Evolutionary conservation across 1,140 invertebrate species (phyloP), one percentile per base, ranked within the genome.

Genomic region (Potamilus streckersoni): DNA sequence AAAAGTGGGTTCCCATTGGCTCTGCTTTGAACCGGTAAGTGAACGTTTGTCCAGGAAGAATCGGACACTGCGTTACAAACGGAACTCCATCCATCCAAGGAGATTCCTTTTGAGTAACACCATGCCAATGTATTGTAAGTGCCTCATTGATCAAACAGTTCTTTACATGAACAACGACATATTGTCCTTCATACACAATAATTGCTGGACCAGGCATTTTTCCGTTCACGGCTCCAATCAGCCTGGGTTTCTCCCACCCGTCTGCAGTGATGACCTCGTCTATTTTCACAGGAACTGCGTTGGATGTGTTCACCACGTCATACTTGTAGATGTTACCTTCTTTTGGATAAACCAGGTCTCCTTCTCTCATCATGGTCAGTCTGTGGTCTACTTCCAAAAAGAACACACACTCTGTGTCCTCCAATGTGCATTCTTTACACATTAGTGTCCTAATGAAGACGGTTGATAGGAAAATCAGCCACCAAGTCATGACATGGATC

Each of bases 21-120:
- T 78, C 60, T 0, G 85, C 86, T 58, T 70, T 75, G 62, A 89
- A 96, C 89, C 94, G 93, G 84, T 97, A 96, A 82, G 94, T 94
- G 89, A 97, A 97, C 0, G 93, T 94, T 83, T 95, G 94, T 82
- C 94, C 94, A 85, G 95, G 93, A 74, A 92, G 91, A 82, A 97
- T 97, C 4, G 96, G 96, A 89, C 96, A 97, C 88, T 97, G 96
- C 0, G 96, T 97, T 12, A 97, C 93, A 78, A 94, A 95, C 8
- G 96, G 95, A 49, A 97, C 96, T 58, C 96, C 96, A 86, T 98
- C 96, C 89, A 95, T 97, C 88, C 95, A 96, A 82, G 95, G 95
- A 3, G 94, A 93, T 63, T 93, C 94, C 59, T 92, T 90, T 90
- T 96, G 95, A 88, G 93, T 94, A 65, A 97, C 92, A 61, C 96